Conservation (phyloP, 1,140 invertebrate genomes). For the Pseudoatta argentina region DNA sequence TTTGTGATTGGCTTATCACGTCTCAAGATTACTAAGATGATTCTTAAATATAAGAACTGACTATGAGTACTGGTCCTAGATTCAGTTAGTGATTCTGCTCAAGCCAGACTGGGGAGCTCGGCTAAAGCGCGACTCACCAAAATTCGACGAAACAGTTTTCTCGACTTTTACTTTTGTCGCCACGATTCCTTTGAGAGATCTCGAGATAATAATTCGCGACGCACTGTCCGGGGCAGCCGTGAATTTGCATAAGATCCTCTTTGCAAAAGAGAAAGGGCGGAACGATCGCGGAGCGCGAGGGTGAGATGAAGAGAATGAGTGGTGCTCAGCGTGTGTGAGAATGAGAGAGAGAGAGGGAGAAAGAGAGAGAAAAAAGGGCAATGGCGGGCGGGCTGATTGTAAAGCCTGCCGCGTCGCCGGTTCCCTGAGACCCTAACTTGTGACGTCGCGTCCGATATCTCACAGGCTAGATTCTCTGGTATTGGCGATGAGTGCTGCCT, state of each 20-base stretch:
- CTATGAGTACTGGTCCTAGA: too few species aligned
- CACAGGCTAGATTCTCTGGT: slow-evolving; percentile 91
- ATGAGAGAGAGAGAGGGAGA: slow-evolving; percentile 53
- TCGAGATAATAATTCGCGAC: slow-evolving; percentile 14
- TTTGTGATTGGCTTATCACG: too few species aligned
- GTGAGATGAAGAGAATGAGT: slow-evolving; percentile 54
- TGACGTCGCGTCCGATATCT: slow-evolving; percentile 89
- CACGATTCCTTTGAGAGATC: slow-evolving; percentile 6
- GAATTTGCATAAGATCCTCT: slow-evolving; percentile 42
- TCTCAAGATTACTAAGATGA: too few species aligned
- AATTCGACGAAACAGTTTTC: background rate
- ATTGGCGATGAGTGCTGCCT: slow-evolving; percentile 88
- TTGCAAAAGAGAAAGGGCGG: slow-evolving; percentile 18
- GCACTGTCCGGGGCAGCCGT: background rate
- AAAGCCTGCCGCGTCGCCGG: slow-evolving; percentile 87
- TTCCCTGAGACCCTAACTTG: slow-evolving; percentile 93
- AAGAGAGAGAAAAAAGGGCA: slow-evolving; percentile 71
- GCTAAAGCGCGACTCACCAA: background rate
- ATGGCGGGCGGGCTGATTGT: slow-evolving; percentile 84
- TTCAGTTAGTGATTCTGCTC: background rate
- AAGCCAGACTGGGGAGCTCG: background rate
- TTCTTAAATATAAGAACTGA: too few species aligned
- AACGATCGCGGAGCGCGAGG: slow-evolving; percentile 37
- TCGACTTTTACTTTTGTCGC: background rate
- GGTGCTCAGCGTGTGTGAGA: slow-evolving; percentile 15